Evolutionary conservation across 2,797 vertebrate genomes (phyloP).

Genomic region (Sebastes kiyomatsui): DNA sequence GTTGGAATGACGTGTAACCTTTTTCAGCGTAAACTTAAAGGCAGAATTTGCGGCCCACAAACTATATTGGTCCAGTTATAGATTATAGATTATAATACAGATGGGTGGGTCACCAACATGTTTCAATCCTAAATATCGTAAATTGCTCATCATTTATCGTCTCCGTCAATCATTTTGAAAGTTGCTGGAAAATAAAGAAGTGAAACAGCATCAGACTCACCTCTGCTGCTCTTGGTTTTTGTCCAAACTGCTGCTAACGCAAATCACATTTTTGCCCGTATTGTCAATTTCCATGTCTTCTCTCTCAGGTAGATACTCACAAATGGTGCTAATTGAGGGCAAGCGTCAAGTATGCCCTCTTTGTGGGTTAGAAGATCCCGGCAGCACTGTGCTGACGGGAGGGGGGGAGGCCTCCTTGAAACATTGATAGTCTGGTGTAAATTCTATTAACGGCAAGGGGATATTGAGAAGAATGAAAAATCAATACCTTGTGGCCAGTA

Average conservation of each 20-base stretch:
- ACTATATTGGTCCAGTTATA: not conserved
- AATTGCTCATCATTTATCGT: not conserved
- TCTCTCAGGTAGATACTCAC: constrained; percentile 39
- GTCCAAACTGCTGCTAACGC: constrained; percentile 67
- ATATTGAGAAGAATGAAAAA: constrained; percentile 79
- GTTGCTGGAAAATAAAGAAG: not conserved
- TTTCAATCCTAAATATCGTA: not conserved
- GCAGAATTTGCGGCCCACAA: not conserved
- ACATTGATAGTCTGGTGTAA: constrained; percentile 74
- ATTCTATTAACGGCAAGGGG: constrained; percentile 77
- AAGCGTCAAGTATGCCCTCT: constrained; percentile 32
- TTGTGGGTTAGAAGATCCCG: constrained; percentile 38
- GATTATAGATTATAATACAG: not conserved
- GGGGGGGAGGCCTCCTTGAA: constrained; percentile 59
- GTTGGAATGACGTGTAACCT: not conserved
- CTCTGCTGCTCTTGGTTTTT: constrained; percentile 55
- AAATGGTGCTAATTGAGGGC: constrained; percentile 74
- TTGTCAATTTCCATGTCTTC: constrained; percentile 75
- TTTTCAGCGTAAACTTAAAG: not conserved
- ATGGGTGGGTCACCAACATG: not conserved
- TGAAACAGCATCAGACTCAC: constrained; percentile 59
- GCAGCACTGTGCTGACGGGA: constrained; percentile 8
- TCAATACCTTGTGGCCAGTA: constrained; percentile 82
- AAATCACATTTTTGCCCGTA: constrained; percentile 67
- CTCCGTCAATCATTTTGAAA: not conserved